Base-by-base conservation (phyloP, 2,113 vertebrate genomes). In the Nothoprocta perdicaria region DNA sequence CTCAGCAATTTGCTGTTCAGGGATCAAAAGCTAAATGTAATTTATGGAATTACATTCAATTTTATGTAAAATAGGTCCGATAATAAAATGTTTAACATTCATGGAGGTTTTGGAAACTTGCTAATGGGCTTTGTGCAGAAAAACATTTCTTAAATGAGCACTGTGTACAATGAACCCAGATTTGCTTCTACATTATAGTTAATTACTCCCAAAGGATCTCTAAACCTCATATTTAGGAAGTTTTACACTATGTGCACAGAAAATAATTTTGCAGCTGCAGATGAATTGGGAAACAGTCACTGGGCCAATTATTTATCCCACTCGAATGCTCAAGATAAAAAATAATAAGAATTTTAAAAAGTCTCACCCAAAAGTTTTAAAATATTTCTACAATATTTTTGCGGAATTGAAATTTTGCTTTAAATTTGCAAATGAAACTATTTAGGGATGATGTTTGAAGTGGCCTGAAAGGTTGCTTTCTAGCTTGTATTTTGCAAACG, bases 191-290 rank as follows among this genome's bases (percentile, higher is more conserved):
- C 40, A 73, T 88, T 84, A 58, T 45, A 62, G 87, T 53, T 94
- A 95, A 96, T 94, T 95, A 83, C 35, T 95, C 94, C 82, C 94
- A 87, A 72, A 93, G 80, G 87, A 80, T 93, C 76, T 86, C 65
- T 89, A 94, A 94, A 92, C 80, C 87, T 96, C 89, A 40, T 69
- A 94, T 87, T 94, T 93, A 89, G 84, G 76, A 85, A 69, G 48
- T 91, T 92, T 89, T 80, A 53, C 73, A 91, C 1, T 48, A 84
- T 90, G 66, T 66, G 52, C 87, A 92, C 52, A 92, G 89, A 92
- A 96, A 93, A 91, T 88, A 85, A 92, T 93, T 91, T 85, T 88
- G 76, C 94, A 94, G 87, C 92, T 94, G 87, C 76, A 88, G 77
- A 91, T 81, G 91, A 91, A 89, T 78, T 86, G 87, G 62, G 11